Percentiles rank a stretch among this genome's conserved stretches.
These are phyloP conservation scores for Aphis gossypii DNA, from an alignment of 1,140 invertebrate genomes.

Conservation along the genomic window DNA sequence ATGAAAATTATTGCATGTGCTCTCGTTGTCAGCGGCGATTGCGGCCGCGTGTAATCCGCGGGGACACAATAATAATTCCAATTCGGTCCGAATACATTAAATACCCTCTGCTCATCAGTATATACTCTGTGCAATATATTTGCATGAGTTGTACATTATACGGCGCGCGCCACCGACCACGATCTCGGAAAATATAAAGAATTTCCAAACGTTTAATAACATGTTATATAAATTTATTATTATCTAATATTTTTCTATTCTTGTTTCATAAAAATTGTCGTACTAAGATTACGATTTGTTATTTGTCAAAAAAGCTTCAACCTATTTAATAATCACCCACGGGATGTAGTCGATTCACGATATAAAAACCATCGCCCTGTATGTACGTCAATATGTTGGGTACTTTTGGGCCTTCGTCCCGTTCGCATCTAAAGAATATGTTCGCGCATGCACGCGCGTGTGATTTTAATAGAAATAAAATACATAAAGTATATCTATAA, in stretches of 20 bases:
- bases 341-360: neutral
- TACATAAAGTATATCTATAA: neutral
- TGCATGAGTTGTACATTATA: neutral
- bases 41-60: neutral
- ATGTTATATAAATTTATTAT: neutral
- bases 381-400: neutral
- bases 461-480: neutral
- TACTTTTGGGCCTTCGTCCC: neutral
- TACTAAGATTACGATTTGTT: neutral
- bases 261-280: neutral
- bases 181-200: neutral
- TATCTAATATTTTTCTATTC: neutral
- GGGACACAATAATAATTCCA: constrained; percentile 26
- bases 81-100: constrained; percentile 35
- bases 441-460: neutral
- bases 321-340: too few relatives aligned
- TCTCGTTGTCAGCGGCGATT: neutral
- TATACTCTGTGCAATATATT: neutral
- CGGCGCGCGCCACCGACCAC: neutral
- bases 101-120: neutral
- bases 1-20: constrained; percentile 10
- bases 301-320: too few relatives aligned
- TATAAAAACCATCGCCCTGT: too few relatives aligned
- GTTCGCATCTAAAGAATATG: neutral
- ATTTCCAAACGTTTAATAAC: neutral